Conservation (phyloP, 1,140 invertebrate genomes). For the Samia ricini region DNA sequence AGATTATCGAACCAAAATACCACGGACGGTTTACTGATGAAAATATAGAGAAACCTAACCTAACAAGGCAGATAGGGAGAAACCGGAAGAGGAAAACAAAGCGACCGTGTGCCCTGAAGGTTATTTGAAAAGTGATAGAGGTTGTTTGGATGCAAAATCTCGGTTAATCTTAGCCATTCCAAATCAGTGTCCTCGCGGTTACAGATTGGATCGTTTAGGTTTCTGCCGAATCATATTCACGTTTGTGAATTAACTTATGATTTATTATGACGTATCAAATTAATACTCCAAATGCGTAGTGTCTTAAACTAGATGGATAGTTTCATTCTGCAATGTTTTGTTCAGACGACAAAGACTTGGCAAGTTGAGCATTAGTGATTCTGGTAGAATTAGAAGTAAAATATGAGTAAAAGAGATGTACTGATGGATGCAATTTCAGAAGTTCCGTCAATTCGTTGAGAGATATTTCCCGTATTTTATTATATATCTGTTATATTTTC, state of each 20-base stretch:
- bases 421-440: no score
- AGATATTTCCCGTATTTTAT: no score
- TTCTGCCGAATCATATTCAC: slow-evolving; percentile 42
- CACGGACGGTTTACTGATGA: slow-evolving; percentile 40
- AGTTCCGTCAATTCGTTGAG: no score
- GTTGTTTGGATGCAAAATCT: slow-evolving; percentile 42
- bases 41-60: slow-evolving; percentile 23
- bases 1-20: slow-evolving; percentile 55
- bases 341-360: background rate
- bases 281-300: background rate
- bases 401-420: no score
- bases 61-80: slow-evolving; percentile 26
- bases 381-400: no score
- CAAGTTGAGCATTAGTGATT: no score
- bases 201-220: slow-evolving; percentile 48
- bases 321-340: no score
- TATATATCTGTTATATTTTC: no score
- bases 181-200: slow-evolving; percentile 53
- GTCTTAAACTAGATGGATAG: background rate
- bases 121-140: slow-evolving; percentile 33
- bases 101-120: slow-evolving; percentile 40
- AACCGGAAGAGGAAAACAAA: slow-evolving; percentile 21
- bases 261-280: background rate
- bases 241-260: slow-evolving; percentile 4
- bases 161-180: slow-evolving; percentile 54